phyloP scores from a whole-genome alignment of 2,888 invertebrate species.

The Drosophila buzzatii region DNA sequence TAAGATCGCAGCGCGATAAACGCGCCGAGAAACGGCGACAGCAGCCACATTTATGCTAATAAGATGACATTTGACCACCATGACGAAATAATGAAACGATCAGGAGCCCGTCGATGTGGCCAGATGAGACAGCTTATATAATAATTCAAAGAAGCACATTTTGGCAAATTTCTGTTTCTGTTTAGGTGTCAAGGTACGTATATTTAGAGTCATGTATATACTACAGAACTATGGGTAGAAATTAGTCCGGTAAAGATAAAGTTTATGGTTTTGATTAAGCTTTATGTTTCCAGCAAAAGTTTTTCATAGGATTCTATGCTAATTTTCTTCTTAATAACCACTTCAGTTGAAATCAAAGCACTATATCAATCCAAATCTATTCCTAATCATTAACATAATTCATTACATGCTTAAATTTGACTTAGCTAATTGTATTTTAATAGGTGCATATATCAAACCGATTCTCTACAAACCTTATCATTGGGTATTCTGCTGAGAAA shows the following conservation, averaged over 20 bases:
- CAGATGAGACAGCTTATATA: neutral
- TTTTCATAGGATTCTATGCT: no score
- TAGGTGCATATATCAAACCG: neutral
- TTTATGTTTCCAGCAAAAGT: neutral
- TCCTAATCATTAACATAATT: neutral
- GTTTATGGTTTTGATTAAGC: no score
- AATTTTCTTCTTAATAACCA: no score
- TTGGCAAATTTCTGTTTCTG: neutral
- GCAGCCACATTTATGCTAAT: slow-evolving; percentile 82
- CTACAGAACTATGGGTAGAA: no score
- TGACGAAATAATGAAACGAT: slow-evolving; percentile 81
- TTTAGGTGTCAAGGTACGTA: neutral
- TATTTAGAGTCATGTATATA: no score
- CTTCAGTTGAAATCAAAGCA: neutral
- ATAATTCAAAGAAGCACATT: neutral
- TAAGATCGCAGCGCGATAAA: slow-evolving; percentile 67
- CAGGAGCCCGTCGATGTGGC: slow-evolving; percentile 69
- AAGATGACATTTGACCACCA: slow-evolving; percentile 84
- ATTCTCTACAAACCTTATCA: slow-evolving; percentile 1
- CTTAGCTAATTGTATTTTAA: neutral
- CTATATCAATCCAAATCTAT: neutral
- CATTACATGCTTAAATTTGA: neutral
- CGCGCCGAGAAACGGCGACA: slow-evolving; percentile 57
- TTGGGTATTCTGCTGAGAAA: neutral
- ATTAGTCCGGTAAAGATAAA: no score